phyloP scores from a whole-genome alignment of 1,140 invertebrate genomes.

The Intoshia linei region DNA sequence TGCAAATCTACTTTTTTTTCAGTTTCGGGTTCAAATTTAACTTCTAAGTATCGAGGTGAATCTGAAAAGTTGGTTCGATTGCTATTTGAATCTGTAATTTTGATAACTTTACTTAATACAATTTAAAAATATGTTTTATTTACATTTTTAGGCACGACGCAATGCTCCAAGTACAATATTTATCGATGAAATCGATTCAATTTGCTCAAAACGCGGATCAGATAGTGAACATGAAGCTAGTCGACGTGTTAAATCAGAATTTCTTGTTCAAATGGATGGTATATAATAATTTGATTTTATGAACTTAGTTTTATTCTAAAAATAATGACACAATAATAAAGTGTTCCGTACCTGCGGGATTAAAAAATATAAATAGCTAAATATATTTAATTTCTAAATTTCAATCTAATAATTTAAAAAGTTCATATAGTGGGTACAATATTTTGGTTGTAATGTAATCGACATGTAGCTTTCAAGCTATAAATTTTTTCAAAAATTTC shows the following conservation, averaged over 20 bases:
- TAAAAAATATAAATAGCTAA: too few relatives aligned
- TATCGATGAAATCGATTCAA: conserved; percentile 93
- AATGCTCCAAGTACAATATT: conserved; percentile 97
- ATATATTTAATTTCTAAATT: too few relatives aligned
- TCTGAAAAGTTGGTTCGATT: conserved; percentile 85
- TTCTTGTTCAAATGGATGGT: conserved; percentile 96
- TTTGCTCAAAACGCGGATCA: conserved; percentile 69
- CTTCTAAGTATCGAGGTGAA: conserved; percentile 87
- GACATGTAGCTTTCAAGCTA: not conserved
- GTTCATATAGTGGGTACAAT: too few relatives aligned
- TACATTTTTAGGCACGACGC: conserved; percentile 44
- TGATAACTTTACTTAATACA: not conserved
- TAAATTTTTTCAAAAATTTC: not conserved
- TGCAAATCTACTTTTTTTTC: conserved; percentile 97
- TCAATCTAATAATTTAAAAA: too few relatives aligned
- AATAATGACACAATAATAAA: too few relatives aligned
- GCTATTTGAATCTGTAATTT: conserved; percentile 72
- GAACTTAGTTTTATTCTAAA: not conserved
- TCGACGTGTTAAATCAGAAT: conserved; percentile 72
- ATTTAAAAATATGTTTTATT: not conserved
- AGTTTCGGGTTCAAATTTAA: conserved; percentile 74
- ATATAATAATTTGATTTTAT: conserved; percentile 6
- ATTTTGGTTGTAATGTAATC: not conserved
- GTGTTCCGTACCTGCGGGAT: too few relatives aligned
- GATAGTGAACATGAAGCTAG: conserved; percentile 93